A percentile compares a stretch with the other conserved stretches of the same genome.
Evolutionary conservation across 64 coral and sea anemone species (phyloP).

Genomic region (Pachyseris speciosa): DNA sequence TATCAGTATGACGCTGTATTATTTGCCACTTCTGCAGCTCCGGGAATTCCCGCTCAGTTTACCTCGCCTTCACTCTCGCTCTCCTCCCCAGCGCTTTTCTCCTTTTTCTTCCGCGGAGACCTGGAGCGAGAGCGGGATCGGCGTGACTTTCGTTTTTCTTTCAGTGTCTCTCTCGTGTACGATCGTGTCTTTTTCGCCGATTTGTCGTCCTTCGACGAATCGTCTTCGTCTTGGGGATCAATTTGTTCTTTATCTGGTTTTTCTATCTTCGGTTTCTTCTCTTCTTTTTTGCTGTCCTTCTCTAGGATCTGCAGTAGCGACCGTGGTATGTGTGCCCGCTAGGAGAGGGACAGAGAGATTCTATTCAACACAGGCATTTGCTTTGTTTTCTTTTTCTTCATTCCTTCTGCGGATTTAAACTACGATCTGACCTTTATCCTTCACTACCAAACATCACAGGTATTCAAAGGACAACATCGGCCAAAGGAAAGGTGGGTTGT

Average conservation of each 20-base stretch:
- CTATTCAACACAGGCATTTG: too few relatives aligned
- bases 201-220: slow-evolving; percentile 58
- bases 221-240: slow-evolving; percentile 75
- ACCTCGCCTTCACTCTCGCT: slow-evolving; percentile 85
- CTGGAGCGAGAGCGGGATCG: slow-evolving; percentile 86
- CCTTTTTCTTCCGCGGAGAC: slow-evolving; percentile 72
- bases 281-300: slow-evolving; percentile 82
- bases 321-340: slow-evolving; percentile 95
- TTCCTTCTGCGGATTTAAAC: too few relatives aligned
- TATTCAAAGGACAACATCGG: too few relatives aligned
- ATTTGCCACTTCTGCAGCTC: background rate
- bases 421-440: too few relatives aligned
- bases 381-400: too few relatives aligned
- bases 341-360: background rate
- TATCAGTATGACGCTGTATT: background rate
- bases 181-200: slow-evolving; percentile 74
- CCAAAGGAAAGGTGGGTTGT: too few relatives aligned
- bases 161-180: slow-evolving; percentile 69
- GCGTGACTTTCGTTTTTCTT: slow-evolving; percentile 74
- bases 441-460: too few relatives aligned
- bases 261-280: slow-evolving; percentile 68
- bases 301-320: slow-evolving; percentile 92
- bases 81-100: slow-evolving; percentile 66
- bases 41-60: background rate
- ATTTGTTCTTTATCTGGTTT: slow-evolving; percentile 89